Evolutionary conservation across 2,888 invertebrate genomes (phyloP).

Genomic region (Mellilla xanthometata): DNA sequence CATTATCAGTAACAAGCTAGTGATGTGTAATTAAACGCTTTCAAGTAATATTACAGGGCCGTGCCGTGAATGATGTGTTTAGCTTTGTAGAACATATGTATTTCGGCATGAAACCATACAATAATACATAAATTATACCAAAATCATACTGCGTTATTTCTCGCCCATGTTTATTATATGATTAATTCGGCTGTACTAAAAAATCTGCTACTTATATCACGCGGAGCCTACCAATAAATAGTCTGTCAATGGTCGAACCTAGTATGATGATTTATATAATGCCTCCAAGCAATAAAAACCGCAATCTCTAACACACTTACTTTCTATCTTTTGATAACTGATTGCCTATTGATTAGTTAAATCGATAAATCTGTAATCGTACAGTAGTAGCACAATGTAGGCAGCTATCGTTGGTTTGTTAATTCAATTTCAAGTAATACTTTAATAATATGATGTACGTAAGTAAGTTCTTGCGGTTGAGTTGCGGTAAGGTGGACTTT

Average conservation of each 20-base stretch:
- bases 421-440: not conserved
- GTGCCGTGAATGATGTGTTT: no score
- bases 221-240: no score
- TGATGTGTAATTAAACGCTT: constrained; percentile 11
- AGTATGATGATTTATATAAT: not conserved
- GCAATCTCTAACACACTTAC: constrained; percentile 3
- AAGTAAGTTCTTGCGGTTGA: no score
- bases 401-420: not conserved
- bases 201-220: no score
- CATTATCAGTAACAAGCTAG: constrained; percentile 4
- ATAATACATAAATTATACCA: not conserved
- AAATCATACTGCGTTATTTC: no score
- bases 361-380: constrained; percentile 1
- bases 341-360: not conserved
- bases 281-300: not conserved
- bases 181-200: no score
- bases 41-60: not conserved
- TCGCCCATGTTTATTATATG: no score
- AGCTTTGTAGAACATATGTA: no score
- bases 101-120: no score
- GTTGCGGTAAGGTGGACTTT: no score
- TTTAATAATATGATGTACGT: no score
- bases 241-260: no score
- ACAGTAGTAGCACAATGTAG: not conserved
- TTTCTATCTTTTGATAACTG: constrained; percentile 4